These are phyloP conservation scores for Pogoniulus pusillus DNA, from an alignment of 2,797 vertebrate species.

Conservation along the genomic window DNA sequence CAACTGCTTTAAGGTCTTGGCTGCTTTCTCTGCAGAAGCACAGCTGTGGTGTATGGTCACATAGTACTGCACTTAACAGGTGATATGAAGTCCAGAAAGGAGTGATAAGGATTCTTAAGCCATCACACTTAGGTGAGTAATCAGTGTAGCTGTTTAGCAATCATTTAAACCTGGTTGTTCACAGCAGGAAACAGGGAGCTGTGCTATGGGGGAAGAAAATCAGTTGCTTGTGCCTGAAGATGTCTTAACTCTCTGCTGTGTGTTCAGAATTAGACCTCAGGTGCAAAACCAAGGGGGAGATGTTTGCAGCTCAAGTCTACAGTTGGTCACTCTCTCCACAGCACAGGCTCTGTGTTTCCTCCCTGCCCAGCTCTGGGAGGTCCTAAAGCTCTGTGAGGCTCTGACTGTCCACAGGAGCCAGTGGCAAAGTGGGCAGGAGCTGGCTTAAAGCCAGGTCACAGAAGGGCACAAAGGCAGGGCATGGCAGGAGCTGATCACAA, in stretches of 20 bases:
- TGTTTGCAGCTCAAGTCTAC: neutral
- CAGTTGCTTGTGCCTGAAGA: neutral
- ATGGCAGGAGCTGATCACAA: neutral
- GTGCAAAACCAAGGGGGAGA: neutral
- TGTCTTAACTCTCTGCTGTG: rapidly evolving
- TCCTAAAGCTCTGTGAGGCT: neutral
- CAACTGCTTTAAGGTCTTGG: neutral
- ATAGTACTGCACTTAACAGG: neutral
- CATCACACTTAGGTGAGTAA: neutral
- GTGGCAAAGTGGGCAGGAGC: neutral
- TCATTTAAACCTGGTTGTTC: neutral
- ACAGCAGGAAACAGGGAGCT: neutral
- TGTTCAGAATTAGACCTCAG: neutral
- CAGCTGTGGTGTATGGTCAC: neutral
- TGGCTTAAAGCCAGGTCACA: neutral
- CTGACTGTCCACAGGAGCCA: neutral
- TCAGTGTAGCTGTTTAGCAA: neutral
- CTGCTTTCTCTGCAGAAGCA: neutral
- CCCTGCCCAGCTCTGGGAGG: neutral
- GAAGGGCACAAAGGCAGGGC: neutral
- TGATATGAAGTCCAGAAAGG: neutral
- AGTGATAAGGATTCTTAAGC: neutral
- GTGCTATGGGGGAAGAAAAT: neutral
- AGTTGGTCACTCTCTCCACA: neutral
- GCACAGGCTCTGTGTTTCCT: neutral